Percentiles rank a stretch among this genome's conserved stretches.
Evolutionary conservation across 2,113 vertebrate species (phyloP).

Genomic region (Lycaon pictus): DNA sequence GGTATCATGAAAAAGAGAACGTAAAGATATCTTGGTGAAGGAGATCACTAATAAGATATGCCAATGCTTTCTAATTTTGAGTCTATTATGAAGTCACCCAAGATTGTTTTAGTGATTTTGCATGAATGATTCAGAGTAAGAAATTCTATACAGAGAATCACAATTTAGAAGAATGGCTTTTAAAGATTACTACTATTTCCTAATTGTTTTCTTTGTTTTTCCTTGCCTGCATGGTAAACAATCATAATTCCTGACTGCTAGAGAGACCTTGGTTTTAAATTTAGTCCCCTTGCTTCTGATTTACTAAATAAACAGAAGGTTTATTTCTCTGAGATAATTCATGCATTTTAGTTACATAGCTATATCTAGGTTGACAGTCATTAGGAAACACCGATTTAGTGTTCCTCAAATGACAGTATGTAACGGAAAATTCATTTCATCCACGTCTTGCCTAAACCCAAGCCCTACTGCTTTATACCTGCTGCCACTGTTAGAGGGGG

Average conservation of each 20-base stretch:
- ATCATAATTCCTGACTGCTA: slow-evolving; percentile 45
- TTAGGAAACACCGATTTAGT: slow-evolving; percentile 40
- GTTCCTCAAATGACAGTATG: slow-evolving; percentile 61
- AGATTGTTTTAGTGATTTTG: slow-evolving; percentile 79
- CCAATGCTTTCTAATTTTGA: slow-evolving; percentile 81
- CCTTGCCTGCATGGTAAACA: slow-evolving; percentile 15
- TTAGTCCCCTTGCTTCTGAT: slow-evolving; percentile 35
- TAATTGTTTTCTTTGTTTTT: slow-evolving; percentile 77
- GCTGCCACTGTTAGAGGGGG: slow-evolving; percentile 30
- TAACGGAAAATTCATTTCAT: slow-evolving; percentile 50
- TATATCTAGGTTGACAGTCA: slow-evolving; percentile 51
- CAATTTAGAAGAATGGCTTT: slow-evolving; percentile 72
- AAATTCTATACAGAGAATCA: slow-evolving; percentile 69
- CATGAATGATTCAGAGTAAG: slow-evolving; percentile 77
- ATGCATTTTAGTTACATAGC: not conserved
- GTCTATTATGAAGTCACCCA: slow-evolving; percentile 65
- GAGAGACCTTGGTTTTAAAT: slow-evolving; percentile 59
- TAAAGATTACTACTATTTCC: slow-evolving; percentile 74
- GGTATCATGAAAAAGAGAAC: slow-evolving; percentile 75
- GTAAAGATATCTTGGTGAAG: slow-evolving; percentile 71
- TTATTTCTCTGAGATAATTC: slow-evolving; percentile 59
- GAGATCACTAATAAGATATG: slow-evolving; percentile 79
- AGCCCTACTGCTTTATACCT: slow-evolving; percentile 73
- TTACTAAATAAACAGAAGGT: slow-evolving; percentile 62
- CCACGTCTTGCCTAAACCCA: slow-evolving; percentile 68